Evolutionary conservation across 2,888 invertebrate species (phyloP).

Genomic region (Galerucella nymphaeae): DNA sequence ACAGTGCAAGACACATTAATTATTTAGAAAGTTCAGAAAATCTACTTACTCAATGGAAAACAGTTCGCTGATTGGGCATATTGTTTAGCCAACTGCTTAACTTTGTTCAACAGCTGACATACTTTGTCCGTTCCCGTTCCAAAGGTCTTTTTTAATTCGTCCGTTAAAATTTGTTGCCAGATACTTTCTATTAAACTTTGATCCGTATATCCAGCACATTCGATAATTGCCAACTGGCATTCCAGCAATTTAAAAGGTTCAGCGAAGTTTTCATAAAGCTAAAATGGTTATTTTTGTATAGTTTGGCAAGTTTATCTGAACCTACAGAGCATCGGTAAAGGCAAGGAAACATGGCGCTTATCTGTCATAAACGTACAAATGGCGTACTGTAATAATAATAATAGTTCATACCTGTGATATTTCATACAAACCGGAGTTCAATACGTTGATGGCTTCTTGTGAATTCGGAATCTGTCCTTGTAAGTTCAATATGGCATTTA

Average conservation of each 20-base stretch:
- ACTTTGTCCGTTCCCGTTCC: constrained; percentile 71
- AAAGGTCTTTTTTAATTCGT: constrained; percentile 65
- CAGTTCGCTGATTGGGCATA: constrained; percentile 87
- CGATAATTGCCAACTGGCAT: constrained; percentile 93
- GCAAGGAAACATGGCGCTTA: too few relatives aligned
- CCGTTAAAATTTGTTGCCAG: constrained; percentile 86
- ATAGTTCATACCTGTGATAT: constrained; percentile 77
- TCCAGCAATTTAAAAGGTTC: constrained; percentile 91
- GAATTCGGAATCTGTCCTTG: constrained; percentile 59
- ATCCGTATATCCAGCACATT: constrained; percentile 94
- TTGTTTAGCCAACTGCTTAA: constrained; percentile 80
- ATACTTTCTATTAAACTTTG: constrained; percentile 84
- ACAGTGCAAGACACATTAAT: too few relatives aligned
- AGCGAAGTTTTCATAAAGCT: constrained; percentile 92
- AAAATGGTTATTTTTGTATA: constrained; percentile 43
- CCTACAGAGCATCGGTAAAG: too few relatives aligned
- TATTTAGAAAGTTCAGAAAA: background rate
- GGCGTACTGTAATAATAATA: constrained; percentile 5
- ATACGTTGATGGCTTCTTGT: constrained; percentile 72
- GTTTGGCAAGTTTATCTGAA: too few relatives aligned
- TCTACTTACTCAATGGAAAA: constrained; percentile 82
- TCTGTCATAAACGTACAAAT: too few relatives aligned
- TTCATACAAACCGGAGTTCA: constrained; percentile 86
- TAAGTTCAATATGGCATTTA: constrained; percentile 73
- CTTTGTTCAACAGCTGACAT: constrained; percentile 78